These are phyloP conservation scores for Chymomyza costata DNA, from an alignment of 1,140 invertebrate species.

Conservation along the genomic window DNA sequence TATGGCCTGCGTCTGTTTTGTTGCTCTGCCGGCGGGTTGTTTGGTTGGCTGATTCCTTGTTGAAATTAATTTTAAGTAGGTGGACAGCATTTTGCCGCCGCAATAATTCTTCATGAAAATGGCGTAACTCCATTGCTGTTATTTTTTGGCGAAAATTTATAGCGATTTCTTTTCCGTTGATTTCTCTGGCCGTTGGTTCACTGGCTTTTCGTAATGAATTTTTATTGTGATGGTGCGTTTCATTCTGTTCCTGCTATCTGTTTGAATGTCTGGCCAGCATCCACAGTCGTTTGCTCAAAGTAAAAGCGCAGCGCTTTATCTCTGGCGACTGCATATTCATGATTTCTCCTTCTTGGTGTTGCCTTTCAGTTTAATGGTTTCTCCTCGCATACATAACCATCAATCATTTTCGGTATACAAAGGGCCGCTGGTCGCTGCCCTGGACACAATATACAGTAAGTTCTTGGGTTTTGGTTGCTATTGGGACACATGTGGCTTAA, in stretches of 20 bases:
- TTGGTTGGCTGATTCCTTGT: conserved; percentile 26
- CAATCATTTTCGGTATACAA: conserved; percentile 52
- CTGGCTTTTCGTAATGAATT: conserved; percentile 67
- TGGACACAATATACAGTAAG: no score
- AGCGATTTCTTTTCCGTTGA: conserved; percentile 57
- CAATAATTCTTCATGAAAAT: conserved; percentile 71
- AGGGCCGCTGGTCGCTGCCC: conserved; percentile 3
- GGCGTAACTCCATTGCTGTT: conserved; percentile 23
- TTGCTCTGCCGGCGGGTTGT: conserved; percentile 15
- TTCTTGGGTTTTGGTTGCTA: no score
- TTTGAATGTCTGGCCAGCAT: not conserved
- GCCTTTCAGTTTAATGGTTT: conserved; percentile 47
- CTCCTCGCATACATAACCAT: conserved; percentile 52
- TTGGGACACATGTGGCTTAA: no score
- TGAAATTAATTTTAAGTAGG: conserved; percentile 73
- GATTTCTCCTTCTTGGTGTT: conserved; percentile 31
- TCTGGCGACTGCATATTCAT: conserved; percentile 62
- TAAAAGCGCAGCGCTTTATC: conserved; percentile 44
- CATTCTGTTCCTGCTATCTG: conserved; percentile 44
- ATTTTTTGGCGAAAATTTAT: conserved; percentile 53
- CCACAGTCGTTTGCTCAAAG: conserved; percentile 6
- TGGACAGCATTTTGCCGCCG: conserved; percentile 66
- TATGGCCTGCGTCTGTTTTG: conserved; percentile 12
- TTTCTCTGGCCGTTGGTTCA: conserved; percentile 18
- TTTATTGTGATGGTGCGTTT: conserved; percentile 70